phyloP scores from a whole-genome alignment of 2,797 vertebrate genomes.

The Austrolebias charrua region DNA sequence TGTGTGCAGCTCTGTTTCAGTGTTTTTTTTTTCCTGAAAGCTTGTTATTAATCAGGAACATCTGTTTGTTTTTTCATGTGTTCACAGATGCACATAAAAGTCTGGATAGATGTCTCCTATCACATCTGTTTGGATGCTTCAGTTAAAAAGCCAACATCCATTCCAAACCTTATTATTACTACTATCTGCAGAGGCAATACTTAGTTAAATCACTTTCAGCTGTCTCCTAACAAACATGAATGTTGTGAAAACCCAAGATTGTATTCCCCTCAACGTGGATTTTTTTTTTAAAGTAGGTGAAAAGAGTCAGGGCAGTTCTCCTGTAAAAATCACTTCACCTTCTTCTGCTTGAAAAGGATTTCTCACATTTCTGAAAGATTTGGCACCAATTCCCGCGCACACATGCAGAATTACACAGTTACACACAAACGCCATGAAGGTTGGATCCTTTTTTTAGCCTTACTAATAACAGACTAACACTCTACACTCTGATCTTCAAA shows the following conservation, averaged over 20 bases:
- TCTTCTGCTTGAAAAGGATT: conserved; percentile 64
- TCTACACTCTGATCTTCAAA: conserved; percentile 70
- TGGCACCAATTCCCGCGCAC: conserved; percentile 15
- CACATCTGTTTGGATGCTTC: conserved; percentile 77
- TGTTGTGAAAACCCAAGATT: conserved; percentile 18
- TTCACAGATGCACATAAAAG: conserved; percentile 86
- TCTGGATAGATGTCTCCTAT: conserved; percentile 84
- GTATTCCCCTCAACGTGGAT: conserved; percentile 24
- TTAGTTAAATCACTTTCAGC: conserved; percentile 47
- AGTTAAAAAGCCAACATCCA: conserved; percentile 73
- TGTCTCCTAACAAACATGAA: background rate
- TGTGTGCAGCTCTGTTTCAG: conserved; percentile 67
- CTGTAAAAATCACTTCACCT: conserved; percentile 62
- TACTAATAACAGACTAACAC: conserved; percentile 72
- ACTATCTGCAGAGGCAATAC: conserved; percentile 68
- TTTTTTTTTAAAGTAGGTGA: conserved; percentile 39
- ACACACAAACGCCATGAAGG: conserved; percentile 50
- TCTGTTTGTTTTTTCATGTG: conserved; percentile 70
- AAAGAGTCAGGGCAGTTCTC: conserved; percentile 29
- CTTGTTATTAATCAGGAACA: conserved; percentile 77
- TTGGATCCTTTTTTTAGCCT: conserved; percentile 64
- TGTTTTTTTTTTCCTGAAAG: conserved; percentile 78
- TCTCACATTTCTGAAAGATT: conserved; percentile 59
- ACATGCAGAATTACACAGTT: conserved; percentile 19
- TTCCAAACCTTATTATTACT: conserved; percentile 61